These are phyloP conservation scores for Calvadosia cruxmelitensis DNA, from an alignment of 30 jellyfish, hydroid and myxozoan species.

Conservation along the genomic window DNA sequence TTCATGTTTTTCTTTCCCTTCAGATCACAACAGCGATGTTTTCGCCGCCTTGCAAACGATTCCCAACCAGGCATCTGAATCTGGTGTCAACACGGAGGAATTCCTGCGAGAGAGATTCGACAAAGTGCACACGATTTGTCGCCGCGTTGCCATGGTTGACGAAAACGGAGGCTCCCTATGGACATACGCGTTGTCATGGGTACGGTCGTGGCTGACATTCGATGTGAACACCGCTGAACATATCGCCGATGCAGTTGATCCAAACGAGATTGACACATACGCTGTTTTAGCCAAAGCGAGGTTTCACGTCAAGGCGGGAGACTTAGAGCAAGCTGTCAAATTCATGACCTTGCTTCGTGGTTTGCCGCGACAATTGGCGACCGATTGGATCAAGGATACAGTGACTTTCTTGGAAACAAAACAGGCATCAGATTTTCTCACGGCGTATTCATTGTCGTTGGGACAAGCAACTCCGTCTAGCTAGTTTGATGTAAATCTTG, in stretches of 20 bases:
- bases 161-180: slow-evolving; percentile 55
- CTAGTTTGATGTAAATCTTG: no score
- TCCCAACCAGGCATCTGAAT: slow-evolving; percentile 58
- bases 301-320: slow-evolving; percentile 50
- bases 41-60: slow-evolving; percentile 39
- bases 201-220: slow-evolving; percentile 43
- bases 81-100: slow-evolving; percentile 73
- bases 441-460: slow-evolving; percentile 61
- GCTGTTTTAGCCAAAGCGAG: slow-evolving; percentile 86
- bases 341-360: slow-evolving; percentile 74
- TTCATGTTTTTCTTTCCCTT: not conserved
- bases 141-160: slow-evolving; percentile 80
- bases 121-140: slow-evolving; percentile 48
- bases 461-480: no score
- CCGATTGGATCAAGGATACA: slow-evolving; percentile 80
- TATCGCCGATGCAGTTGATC: slow-evolving; percentile 35
- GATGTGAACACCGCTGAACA: slow-evolving; percentile 38
- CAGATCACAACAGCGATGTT: slow-evolving; percentile 41
- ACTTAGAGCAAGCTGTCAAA: slow-evolving; percentile 70
- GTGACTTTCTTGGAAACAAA: slow-evolving; percentile 69
- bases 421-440: slow-evolving; percentile 51
- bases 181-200: slow-evolving; percentile 45
- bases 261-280: slow-evolving; percentile 41
- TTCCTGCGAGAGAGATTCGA: slow-evolving; percentile 42
- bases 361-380: slow-evolving; percentile 52